Percentiles rank a stretch among this genome's conserved stretches.
These are phyloP conservation scores for Plebejus argus DNA, from an alignment of 2,888 invertebrate species.

Conservation along the genomic window DNA sequence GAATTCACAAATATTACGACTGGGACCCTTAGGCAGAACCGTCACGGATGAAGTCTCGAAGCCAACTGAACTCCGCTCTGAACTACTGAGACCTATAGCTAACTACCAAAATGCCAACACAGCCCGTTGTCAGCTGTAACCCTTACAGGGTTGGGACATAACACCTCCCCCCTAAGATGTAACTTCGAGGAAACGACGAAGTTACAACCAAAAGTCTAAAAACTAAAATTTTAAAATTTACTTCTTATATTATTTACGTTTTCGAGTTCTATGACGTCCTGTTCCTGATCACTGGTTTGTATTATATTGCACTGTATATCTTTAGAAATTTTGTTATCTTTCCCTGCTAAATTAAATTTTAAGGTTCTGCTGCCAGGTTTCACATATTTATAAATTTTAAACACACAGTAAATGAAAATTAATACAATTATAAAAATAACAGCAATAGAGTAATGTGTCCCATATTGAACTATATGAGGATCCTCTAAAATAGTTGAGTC, in stretches of 20 bases:
- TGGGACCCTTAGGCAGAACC: too few relatives aligned
- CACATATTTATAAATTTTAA: background rate
- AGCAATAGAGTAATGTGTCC: background rate
- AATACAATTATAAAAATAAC: background rate
- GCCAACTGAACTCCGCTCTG: too few relatives aligned
- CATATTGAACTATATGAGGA: conserved; percentile 1
- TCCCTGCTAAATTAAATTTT: background rate
- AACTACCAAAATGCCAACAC: too few relatives aligned
- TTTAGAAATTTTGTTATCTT: background rate
- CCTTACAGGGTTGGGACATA: background rate
- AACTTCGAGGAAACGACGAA: conserved; percentile 9
- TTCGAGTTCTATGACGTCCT: background rate
- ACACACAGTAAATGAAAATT: background rate
- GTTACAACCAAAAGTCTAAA: background rate
- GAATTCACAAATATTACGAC: too few relatives aligned
- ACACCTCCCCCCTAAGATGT: background rate
- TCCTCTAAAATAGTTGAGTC: background rate
- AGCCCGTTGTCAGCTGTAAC: background rate
- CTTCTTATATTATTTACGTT: background rate
- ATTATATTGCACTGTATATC: background rate
- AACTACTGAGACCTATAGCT: too few relatives aligned
- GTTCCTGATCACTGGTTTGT: background rate
- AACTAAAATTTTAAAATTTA: background rate
- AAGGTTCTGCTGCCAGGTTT: conserved; percentile 6
- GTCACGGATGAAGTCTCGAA: too few relatives aligned